These are phyloP conservation scores for Homalodisca vitripennis DNA, from an alignment of 1,140 invertebrate species.

Conservation along the genomic window DNA sequence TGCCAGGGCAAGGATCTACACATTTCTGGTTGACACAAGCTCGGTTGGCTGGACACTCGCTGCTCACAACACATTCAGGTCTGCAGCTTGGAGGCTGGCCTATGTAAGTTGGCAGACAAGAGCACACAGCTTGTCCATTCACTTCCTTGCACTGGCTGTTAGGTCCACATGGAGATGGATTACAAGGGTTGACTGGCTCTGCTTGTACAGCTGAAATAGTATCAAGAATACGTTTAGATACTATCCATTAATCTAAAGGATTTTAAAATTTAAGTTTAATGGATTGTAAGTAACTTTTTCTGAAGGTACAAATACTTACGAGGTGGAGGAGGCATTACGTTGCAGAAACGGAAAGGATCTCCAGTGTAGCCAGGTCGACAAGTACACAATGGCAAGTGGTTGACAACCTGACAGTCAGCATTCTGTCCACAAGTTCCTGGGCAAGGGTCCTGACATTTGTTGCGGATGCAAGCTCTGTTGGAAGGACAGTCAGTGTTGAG, in stretches of 20 bases:
- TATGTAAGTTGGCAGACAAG: conserved; percentile 66
- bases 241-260: conserved; percentile 48
- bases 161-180: conserved; percentile 71
- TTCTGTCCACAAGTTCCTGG: conserved; percentile 71
- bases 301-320: conserved; percentile 18
- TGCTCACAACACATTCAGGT: conserved; percentile 72
- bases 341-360: conserved; percentile 66
- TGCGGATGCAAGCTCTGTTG: conserved; percentile 68
- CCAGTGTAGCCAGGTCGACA: conserved; percentile 69
- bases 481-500: conserved; percentile 70
- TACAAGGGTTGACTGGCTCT: conserved; percentile 54
- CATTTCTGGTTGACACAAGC: conserved; percentile 79
- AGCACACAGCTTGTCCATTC: conserved; percentile 68
- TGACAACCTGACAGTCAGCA: conserved; percentile 71
- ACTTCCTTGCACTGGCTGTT: conserved; percentile 72
- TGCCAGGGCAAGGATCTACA: conserved; percentile 72
- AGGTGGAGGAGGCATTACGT: conserved; percentile 49
- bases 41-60: conserved; percentile 66
- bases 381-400: conserved; percentile 69
- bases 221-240: conserved; percentile 27
- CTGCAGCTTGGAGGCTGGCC: conserved; percentile 73
- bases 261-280: too few relatives aligned
- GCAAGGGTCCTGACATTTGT: conserved; percentile 74
- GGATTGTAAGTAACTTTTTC: too few relatives aligned
- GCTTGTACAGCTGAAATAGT: conserved; percentile 40